phyloP scores from a whole-genome alignment of 2,797 vertebrate genomes.

The Cacajao melanocephalus region DNA sequence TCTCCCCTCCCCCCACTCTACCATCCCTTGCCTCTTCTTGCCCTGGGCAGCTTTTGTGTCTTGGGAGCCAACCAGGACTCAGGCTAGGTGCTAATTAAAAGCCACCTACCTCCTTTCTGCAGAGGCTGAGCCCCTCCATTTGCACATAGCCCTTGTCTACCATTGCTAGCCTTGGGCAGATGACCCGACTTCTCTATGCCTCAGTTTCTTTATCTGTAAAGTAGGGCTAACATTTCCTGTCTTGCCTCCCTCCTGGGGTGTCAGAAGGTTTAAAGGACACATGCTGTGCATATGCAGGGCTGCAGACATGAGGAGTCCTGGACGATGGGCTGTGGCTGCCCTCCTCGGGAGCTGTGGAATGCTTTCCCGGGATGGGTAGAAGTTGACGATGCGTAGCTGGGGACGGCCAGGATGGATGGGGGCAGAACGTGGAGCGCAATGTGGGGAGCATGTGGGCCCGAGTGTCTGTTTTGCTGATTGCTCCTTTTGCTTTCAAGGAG shows the following conservation, averaged over 20 bases:
- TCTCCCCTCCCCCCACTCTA: not conserved
- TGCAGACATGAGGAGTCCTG: not conserved
- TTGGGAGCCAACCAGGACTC: not conserved
- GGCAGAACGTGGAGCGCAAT: not conserved
- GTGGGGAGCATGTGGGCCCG: not conserved
- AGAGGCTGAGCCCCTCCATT: not conserved
- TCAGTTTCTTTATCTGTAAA: constrained; percentile 43
- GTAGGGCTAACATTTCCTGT: not conserved
- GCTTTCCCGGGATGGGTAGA: not conserved
- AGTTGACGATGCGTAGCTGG: not conserved
- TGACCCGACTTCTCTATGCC: not conserved
- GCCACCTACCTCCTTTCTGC: not conserved
- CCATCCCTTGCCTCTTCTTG: not conserved
- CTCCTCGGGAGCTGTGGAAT: not conserved
- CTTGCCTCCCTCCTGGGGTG: not conserved
- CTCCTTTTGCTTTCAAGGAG: constrained; percentile 84
- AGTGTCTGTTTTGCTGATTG: constrained; percentile 78
- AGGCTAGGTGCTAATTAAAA: not conserved
- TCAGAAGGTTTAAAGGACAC: constrained; percentile 17
- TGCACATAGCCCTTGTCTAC: not conserved
- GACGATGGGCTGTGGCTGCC: not conserved
- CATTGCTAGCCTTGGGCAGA: not conserved
- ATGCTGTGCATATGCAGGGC: not conserved
- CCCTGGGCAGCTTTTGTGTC: not conserved
- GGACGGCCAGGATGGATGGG: not conserved